These are phyloP conservation scores for Rhinogobius similis DNA, from an alignment of 2,113 vertebrate genomes.

Conservation along the genomic window DNA sequence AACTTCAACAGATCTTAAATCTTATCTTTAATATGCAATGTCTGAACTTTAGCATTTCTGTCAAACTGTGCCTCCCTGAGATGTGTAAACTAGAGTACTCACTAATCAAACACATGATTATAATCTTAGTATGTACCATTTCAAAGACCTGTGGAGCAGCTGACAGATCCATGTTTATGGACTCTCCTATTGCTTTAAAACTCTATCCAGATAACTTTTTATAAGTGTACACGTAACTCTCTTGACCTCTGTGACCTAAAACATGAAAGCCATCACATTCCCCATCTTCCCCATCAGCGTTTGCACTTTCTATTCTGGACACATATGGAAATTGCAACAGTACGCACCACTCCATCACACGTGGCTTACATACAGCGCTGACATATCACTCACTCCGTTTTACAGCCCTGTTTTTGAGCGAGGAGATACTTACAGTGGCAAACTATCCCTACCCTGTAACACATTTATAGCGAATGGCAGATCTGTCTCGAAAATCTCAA, in stretches of 20 bases:
- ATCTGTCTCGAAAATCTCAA: constrained; percentile 26
- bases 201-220: neutral
- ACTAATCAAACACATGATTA: too few species aligned
- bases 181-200: neutral
- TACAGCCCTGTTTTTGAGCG: constrained; percentile 24
- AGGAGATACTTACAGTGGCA: constrained; percentile 34
- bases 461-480: constrained; percentile 31
- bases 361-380: constrained; percentile 21
- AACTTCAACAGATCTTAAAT: too few species aligned
- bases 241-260: neutral
- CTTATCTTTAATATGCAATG: too few species aligned
- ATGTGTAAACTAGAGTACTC: too few species aligned
- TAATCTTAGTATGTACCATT: too few species aligned
- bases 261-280: neutral
- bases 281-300: neutral
- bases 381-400: constrained; percentile 25
- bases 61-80: neutral
- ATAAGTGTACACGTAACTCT: neutral
- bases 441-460: constrained; percentile 20
- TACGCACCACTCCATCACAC: neutral
- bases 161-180: neutral
- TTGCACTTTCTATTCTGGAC: constrained; percentile 1
- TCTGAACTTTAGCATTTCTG: too few species aligned
- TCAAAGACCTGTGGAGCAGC: neutral
- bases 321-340: neutral